Evolutionary conservation across 1,140 invertebrate species (phyloP).

Genomic region (Anoplophora glabripennis): DNA sequence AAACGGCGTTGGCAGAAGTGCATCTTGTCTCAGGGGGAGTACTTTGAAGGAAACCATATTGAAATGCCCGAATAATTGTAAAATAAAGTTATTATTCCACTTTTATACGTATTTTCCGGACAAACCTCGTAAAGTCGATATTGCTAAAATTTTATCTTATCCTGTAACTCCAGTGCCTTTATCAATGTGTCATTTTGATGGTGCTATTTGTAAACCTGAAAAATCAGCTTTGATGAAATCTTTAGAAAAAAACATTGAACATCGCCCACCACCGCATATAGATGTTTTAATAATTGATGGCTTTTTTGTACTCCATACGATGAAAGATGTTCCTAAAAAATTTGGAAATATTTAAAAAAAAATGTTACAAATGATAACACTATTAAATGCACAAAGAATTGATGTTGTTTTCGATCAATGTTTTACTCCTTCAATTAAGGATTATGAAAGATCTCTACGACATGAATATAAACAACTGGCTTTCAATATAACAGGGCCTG

Average conservation of each 20-base stretch:
- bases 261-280: conserved; percentile 13
- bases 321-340: conserved; percentile 36
- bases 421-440: conserved; percentile 30
- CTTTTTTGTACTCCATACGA: conserved; percentile 35
- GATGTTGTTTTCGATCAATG: conserved; percentile 30
- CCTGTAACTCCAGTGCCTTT: conserved; percentile 16
- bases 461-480: conserved; percentile 8
- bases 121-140: conserved; percentile 17
- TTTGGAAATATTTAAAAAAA: conserved; percentile 42
- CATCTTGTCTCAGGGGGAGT: no score
- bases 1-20: no score
- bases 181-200: conserved; percentile 19
- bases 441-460: conserved; percentile 25
- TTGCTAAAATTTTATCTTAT: conserved; percentile 17
- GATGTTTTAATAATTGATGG: conserved; percentile 26
- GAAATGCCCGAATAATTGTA: no score
- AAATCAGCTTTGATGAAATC: conserved; percentile 1
- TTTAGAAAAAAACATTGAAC: not conserved
- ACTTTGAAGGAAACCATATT: no score
- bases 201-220: conserved; percentile 12
- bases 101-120: no score
- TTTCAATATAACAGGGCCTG: not conserved
- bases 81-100: no score
- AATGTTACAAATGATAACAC: conserved; percentile 32
- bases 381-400: conserved; percentile 23